A percentile compares a stretch with the other conserved stretches of the same genome.
phyloP scores from a whole-genome alignment of 2,797 vertebrate genomes.

The Falco biarmicus region DNA sequence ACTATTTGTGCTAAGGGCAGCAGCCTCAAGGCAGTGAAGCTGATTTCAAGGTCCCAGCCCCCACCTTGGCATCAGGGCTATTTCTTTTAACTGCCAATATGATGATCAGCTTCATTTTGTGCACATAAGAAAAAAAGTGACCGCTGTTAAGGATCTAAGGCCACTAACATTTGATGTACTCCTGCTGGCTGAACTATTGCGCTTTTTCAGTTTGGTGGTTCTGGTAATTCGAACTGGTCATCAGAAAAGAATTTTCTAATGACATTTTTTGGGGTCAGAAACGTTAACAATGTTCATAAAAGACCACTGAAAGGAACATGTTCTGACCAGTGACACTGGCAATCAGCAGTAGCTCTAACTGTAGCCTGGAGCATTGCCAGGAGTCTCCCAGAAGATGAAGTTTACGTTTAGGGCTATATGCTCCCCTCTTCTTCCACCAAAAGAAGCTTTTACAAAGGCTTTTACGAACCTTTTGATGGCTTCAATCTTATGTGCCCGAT shows the following conservation, averaged over 20 bases:
- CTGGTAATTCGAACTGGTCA: not conserved
- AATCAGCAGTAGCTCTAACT: not conserved
- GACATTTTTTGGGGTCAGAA: not conserved
- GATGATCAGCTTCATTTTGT: not conserved
- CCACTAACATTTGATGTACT: not conserved
- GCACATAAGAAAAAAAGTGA: not conserved
- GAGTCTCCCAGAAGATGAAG: not conserved
- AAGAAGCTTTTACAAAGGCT: not conserved
- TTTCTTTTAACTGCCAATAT: not conserved
- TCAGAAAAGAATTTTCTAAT: not conserved
- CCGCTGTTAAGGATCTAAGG: not conserved
- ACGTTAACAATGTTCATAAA: not conserved
- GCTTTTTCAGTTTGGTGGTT: not conserved
- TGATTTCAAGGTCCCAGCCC: not conserved
- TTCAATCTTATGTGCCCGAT: conserved; percentile 71
- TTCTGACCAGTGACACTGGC: not conserved
- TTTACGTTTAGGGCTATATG: not conserved
- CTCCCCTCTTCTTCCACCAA: not conserved
- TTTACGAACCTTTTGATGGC: conserved; percentile 77
- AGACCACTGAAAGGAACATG: not conserved
- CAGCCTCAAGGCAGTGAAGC: not conserved
- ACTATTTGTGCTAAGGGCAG: not conserved
- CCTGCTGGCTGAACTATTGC: not conserved
- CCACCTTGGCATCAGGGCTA: not conserved
- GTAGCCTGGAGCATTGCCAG: not conserved